phyloP scores from a whole-genome alignment of 2,888 invertebrate genomes.

The Emmelina monodactyla region DNA sequence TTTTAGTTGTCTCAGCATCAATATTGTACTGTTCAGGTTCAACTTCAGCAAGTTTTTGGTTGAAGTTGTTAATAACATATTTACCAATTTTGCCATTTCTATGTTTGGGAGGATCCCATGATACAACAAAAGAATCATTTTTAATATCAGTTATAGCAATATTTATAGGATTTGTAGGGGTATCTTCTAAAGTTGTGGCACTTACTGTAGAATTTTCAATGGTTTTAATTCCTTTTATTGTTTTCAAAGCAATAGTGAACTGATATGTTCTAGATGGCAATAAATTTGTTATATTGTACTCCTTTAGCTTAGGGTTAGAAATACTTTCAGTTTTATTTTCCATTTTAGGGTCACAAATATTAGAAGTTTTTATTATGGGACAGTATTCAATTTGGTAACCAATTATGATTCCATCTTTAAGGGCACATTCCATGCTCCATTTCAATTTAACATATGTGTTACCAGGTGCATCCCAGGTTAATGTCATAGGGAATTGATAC shows the following conservation, averaged over 20 bases:
- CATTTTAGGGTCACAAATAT: slow-evolving; percentile 60
- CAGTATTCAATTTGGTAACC: slow-evolving; percentile 83
- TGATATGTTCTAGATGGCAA: slow-evolving; percentile 80
- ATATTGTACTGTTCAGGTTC: slow-evolving; percentile 6
- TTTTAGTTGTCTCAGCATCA: slow-evolving; percentile 28
- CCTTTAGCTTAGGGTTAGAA: slow-evolving; percentile 49
- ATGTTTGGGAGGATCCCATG: slow-evolving; percentile 73
- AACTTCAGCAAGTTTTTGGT: slow-evolving; percentile 20
- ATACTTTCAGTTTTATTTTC: slow-evolving; percentile 39
- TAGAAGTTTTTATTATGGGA: slow-evolving; percentile 61
- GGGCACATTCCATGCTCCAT: slow-evolving; percentile 81
- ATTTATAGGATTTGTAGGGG: slow-evolving; percentile 66
- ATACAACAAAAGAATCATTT: slow-evolving; percentile 68
- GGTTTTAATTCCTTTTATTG: slow-evolving; percentile 41
- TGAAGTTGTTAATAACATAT: slow-evolving; percentile 69
- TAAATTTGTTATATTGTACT: slow-evolving; percentile 68
- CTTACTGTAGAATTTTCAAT: slow-evolving; percentile 63
- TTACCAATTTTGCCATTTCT: slow-evolving; percentile 78
- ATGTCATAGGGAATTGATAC: slow-evolving; percentile 57
- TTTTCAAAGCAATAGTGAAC: slow-evolving; percentile 71
- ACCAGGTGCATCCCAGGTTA: slow-evolving; percentile 39
- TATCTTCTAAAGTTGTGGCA: slow-evolving; percentile 75
- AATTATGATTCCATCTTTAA: slow-evolving; percentile 73
- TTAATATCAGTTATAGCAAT: slow-evolving; percentile 66
- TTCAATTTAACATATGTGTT: slow-evolving; percentile 59